Conservation (phyloP, 2,797 vertebrate genomes). For the Muscicapa striata region DNA sequence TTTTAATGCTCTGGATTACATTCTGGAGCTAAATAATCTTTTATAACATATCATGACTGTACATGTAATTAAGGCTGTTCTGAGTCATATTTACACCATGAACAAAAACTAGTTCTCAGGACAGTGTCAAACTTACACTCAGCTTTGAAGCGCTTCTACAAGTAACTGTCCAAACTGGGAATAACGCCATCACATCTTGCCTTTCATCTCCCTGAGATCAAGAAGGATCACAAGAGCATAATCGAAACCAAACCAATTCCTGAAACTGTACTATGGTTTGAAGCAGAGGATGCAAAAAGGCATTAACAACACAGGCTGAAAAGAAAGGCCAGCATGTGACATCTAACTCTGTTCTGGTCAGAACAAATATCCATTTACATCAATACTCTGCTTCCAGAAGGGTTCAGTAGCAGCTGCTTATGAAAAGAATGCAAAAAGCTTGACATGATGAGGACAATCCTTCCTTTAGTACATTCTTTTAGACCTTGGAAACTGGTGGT, state of each 20-base stretch:
- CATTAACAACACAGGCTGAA: neutral
- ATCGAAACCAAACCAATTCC: neutral
- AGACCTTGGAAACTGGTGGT: neutral
- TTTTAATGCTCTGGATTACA: neutral
- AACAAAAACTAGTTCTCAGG: neutral
- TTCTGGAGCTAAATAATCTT: neutral
- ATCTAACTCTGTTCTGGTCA: neutral
- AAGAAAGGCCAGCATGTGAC: neutral
- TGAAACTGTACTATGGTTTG: neutral
- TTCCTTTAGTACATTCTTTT: neutral
- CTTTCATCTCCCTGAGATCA: conserved; percentile 16
- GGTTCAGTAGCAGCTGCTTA: neutral
- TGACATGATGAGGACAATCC: neutral
- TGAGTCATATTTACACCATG: neutral
- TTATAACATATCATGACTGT: neutral
- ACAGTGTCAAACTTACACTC: neutral
- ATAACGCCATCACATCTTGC: neutral
- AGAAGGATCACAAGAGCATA: neutral
- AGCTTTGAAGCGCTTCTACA: neutral
- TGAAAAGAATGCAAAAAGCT: neutral
- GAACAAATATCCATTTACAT: neutral
- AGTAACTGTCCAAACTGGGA: neutral
- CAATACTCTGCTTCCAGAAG: neutral
- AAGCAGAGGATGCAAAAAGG: neutral
- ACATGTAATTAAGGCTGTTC: neutral